Evolutionary conservation across 2,113 vertebrate species (phyloP).

Genomic region (Nesogale talazaci): DNA sequence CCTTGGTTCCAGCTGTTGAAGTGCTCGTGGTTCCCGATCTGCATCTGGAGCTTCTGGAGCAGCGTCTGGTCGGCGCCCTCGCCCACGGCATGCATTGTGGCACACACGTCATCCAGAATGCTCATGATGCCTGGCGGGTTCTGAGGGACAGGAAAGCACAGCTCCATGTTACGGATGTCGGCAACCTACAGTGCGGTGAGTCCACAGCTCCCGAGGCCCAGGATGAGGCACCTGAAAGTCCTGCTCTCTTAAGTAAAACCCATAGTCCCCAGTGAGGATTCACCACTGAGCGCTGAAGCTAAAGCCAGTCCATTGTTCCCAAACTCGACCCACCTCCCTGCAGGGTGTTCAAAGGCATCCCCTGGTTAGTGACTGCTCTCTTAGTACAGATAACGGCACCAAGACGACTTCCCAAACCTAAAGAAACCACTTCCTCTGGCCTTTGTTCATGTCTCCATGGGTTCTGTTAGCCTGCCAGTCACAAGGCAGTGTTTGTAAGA

Average conservation of each 20-base stretch:
- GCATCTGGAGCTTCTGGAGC: slow-evolving; percentile 97
- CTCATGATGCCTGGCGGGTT: slow-evolving; percentile 98
- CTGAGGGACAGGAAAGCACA: slow-evolving; percentile 80
- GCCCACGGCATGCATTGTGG: slow-evolving; percentile 98
- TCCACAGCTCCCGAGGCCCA: not conserved
- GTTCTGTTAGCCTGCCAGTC: not conserved
- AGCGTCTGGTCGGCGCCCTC: slow-evolving; percentile 98
- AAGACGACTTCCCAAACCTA: not conserved
- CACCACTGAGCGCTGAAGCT: not conserved
- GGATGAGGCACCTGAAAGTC: slow-evolving; percentile 34
- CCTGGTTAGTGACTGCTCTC: slow-evolving; percentile 21
- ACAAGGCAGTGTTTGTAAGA: not conserved
- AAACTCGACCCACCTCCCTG: not conserved
- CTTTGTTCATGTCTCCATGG: not conserved
- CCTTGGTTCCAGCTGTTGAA: slow-evolving; percentile 99
- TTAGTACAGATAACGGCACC: not conserved
- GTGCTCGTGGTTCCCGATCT: slow-evolving; percentile 97
- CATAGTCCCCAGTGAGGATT: not conserved
- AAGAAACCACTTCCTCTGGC: not conserved
- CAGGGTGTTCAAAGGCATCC: not conserved
- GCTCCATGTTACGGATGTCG: not conserved
- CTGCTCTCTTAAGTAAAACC: not conserved
- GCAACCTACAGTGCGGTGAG: not conserved
- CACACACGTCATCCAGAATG: slow-evolving; percentile 97
- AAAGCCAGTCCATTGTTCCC: not conserved